Base-by-base conservation (phyloP, 2,797 vertebrate species). In the Anas acuta region DNA sequence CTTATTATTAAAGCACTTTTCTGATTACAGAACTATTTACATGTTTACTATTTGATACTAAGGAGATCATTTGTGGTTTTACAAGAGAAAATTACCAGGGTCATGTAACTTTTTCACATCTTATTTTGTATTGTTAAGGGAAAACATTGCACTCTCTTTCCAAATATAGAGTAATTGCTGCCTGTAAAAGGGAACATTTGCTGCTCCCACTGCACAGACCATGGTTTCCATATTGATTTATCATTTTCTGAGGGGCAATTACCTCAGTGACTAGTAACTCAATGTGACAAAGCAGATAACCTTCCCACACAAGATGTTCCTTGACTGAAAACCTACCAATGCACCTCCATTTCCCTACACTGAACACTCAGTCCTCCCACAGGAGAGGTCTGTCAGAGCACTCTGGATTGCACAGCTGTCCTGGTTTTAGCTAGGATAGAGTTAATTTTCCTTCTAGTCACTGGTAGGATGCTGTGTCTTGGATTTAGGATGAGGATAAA, bases 211-310 rank as follows among this genome's bases (percentile, higher is more conserved):
- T 78, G 18, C 45, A 95, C 76, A 92, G 78, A 76, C 77, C 62
- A 88, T 53, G 71, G 67, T 72, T 96, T 97, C 95, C 81, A 71
- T 88, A 94, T 33, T 23, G 26, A 95, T 93, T 95, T 91, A 89
- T 78, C 30, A 7, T 95, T 96, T 96, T 82, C 85, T 94, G 39
- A 81, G 41, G 76, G 72, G 32, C 33, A 65, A 30, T 96, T 96
- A 93, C 81, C 56, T 96, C 84, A 83, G 70, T 61, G 47, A 91
- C 57, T 86, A 74, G 26, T 74, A 96, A 93, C 76, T 94, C 90
- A 83, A 94, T 81, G 33, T 77, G 67, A 72, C 74, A 94, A 94
- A 94, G 64, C 25, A 75, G 47, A 65, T 75, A 80, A 75, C 19
- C 23, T 88, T 86, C 32, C 30, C 16, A 17, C 6, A 86, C 93